Percentiles rank a stretch among this genome's conserved stretches.
Conservation (phyloP, 2,113 vertebrate genomes). For the Ceuthmochares aereus region DNA sequence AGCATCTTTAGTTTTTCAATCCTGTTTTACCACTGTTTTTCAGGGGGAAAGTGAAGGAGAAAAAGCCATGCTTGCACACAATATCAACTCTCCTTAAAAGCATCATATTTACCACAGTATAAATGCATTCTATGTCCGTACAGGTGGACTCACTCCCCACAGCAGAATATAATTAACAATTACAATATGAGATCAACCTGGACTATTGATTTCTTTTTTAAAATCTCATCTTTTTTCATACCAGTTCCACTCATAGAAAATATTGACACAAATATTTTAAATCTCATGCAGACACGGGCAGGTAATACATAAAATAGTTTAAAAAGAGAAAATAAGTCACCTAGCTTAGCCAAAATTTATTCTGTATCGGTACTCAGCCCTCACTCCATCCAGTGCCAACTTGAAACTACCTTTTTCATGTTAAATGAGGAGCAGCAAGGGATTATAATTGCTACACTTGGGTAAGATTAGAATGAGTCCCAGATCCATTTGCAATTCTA, state of each 20-base stretch:
- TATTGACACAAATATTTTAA: accelerated
- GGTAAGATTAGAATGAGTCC: neutral
- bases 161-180: neutral
- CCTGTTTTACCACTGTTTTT: neutral
- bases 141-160: neutral
- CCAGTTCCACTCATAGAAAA: neutral
- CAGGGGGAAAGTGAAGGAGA: neutral
- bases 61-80: neutral
- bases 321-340: neutral
- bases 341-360: neutral
- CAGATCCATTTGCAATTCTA: neutral
- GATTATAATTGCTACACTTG: neutral
- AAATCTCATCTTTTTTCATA: neutral
- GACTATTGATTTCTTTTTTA: neutral
- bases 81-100: neutral
- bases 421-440: neutral
- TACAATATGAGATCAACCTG: neutral
- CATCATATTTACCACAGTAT: neutral
- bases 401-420: neutral
- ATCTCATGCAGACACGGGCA: neutral
- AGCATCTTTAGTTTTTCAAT: neutral
- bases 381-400: neutral
- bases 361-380: neutral
- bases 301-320: neutral
- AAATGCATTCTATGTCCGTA: accelerated